Conservation (phyloP, 1,140 invertebrate species). For the Tetranychus urticae region DNA sequence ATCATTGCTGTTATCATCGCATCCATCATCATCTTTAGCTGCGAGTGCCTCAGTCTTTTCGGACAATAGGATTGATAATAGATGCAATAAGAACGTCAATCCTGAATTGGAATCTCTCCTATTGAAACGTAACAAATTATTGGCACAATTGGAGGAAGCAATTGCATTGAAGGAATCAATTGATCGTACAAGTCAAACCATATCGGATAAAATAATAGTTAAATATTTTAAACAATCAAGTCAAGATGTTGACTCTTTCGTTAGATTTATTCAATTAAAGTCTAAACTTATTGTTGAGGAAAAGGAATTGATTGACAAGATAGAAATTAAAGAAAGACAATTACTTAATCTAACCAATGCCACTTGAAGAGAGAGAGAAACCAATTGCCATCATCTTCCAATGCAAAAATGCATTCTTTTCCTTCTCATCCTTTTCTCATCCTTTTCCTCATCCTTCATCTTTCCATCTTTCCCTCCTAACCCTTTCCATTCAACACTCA, state of each 20-base stretch:
- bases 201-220: not conserved
- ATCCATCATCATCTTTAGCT: not conserved
- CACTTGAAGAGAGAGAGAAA: too few species aligned
- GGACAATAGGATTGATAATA: too few species aligned
- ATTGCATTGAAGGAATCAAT: not conserved
- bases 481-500: too few species aligned
- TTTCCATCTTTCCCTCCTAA: too few species aligned
- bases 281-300: slow-evolving; percentile 1
- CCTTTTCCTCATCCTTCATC: too few species aligned
- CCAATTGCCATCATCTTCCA: too few species aligned
- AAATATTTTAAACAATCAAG: slow-evolving; percentile 1
- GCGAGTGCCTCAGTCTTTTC: too few species aligned
- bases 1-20: not conserved
- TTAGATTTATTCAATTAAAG: not conserved
- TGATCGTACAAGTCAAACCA: not conserved
- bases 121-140: slow-evolving; percentile 2
- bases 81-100: not conserved
- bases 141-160: slow-evolving; percentile 4
- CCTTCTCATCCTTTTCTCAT: too few species aligned
- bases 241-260: not conserved
- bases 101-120: not conserved
- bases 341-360: too few species aligned
- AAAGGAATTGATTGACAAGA: not conserved
- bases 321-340: not conserved
- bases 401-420: too few species aligned